Conservation (phyloP, 2,797 vertebrate species). For the Muraenolepis orangiensis region DNA sequence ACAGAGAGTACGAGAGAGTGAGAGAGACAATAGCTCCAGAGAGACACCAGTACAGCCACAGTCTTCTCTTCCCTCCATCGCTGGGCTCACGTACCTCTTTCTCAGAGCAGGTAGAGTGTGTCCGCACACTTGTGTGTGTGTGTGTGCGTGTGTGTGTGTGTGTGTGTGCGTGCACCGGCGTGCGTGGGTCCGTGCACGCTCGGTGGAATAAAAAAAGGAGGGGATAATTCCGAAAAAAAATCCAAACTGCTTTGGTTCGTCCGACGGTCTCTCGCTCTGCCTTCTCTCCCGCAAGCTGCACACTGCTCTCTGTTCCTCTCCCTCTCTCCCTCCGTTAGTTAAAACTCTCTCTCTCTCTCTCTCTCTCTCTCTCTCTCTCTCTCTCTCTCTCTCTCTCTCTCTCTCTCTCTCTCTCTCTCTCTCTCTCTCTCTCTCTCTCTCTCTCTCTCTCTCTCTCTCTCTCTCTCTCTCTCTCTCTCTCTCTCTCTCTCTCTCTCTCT, state of each 20-base stretch:
- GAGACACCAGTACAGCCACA: too few species aligned
- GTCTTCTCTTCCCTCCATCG: neutral
- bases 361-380: neutral
- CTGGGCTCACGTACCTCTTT: neutral
- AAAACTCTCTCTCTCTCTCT: conserved; percentile 6
- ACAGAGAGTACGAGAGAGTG: too few species aligned
- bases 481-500: neutral
- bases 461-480: conserved; percentile 7
- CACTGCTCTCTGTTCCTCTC: neutral
- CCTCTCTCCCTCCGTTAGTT: neutral
- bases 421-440: neutral
- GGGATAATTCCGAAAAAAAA: neutral
- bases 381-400: neutral
- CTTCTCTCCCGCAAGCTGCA: neutral
- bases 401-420: neutral
- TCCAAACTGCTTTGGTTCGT: neutral
- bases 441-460: neutral
- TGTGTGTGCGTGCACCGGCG: neutral
- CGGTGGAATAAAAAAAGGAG: neutral
- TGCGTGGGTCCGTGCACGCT: conserved; percentile 3
- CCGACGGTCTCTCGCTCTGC: neutral
- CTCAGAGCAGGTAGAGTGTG: conserved; percentile 11
- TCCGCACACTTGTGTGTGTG: neutral
- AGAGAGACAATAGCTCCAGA: too few species aligned
- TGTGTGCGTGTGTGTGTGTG: conserved; percentile 2